Percentiles rank a stretch among this genome's conserved stretches.
Conservation (phyloP, 2,113 vertebrate genomes). For the Thryonomys swinderianus region DNA sequence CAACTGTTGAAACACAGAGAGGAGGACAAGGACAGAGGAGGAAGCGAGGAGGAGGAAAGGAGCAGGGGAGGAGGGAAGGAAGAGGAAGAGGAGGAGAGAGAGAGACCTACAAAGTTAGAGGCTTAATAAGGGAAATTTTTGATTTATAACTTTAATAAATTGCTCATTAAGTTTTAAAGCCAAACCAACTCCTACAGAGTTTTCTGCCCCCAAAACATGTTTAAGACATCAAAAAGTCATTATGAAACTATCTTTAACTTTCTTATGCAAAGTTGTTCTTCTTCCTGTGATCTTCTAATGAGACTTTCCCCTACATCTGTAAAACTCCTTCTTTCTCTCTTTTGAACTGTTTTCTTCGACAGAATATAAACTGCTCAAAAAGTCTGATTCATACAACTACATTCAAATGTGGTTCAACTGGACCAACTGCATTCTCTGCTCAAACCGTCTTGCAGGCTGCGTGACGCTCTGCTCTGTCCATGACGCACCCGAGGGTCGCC, state of each 20-base stretch:
- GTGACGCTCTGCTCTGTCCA: background rate
- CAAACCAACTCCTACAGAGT: background rate
- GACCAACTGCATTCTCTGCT: background rate
- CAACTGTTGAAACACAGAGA: background rate
- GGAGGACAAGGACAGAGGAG: background rate
- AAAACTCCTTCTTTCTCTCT: background rate
- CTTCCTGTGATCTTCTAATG: background rate
- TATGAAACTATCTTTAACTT: slow-evolving; percentile 17
- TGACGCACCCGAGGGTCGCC: background rate
- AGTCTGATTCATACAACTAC: background rate
- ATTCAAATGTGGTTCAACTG: background rate
- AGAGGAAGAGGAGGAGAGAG: background rate
- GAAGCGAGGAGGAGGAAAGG: background rate
- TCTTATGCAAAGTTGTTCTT: background rate
- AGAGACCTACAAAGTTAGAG: background rate
- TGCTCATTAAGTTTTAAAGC: slow-evolving; percentile 6
- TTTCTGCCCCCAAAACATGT: background rate
- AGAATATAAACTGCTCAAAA: background rate
- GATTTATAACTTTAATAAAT: slow-evolving; percentile 45
- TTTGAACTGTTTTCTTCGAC: slow-evolving; percentile 22
- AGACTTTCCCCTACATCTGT: background rate
- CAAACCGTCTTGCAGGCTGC: background rate
- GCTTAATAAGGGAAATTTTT: background rate
- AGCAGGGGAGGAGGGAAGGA: background rate
- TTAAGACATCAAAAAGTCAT: background rate